Evolutionary conservation across 2,797 vertebrate genomes (phyloP).

Genomic region (Sebastes hopkinsi): DNA sequence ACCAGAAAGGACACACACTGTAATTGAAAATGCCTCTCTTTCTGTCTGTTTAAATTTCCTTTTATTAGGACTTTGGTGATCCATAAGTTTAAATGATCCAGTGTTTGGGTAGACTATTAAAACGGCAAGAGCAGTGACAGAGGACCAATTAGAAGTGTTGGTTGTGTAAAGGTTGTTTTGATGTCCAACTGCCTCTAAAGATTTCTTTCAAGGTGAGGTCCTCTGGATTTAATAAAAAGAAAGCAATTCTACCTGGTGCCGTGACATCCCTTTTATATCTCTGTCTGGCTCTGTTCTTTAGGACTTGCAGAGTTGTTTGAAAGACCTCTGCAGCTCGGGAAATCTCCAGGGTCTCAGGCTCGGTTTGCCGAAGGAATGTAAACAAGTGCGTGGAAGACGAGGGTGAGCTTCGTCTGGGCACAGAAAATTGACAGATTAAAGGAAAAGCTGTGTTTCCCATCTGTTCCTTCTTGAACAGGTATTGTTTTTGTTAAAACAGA

Average conservation of each 20-base stretch:
- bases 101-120: neutral
- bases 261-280: slow-evolving; percentile 70
- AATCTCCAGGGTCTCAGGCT: slow-evolving; percentile 74
- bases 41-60: neutral
- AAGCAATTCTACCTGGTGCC: slow-evolving; percentile 74
- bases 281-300: slow-evolving; percentile 68
- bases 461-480: neutral
- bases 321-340: slow-evolving; percentile 86
- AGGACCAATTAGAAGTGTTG: neutral
- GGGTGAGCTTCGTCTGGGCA: slow-evolving; percentile 53
- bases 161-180: neutral
- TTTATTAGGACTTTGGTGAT: neutral
- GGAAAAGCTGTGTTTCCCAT: neutral
- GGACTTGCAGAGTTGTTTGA: slow-evolving; percentile 78
- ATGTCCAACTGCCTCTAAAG: neutral
- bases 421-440: slow-evolving; percentile 26
- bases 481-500: neutral
- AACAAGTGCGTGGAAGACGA: slow-evolving; percentile 66
- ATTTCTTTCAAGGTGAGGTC: neutral
- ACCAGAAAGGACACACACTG: neutral
- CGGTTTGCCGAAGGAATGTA: slow-evolving; percentile 76
- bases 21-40: neutral
- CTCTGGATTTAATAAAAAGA: slow-evolving; percentile 3
- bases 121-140: neutral
- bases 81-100: neutral